Evolutionary conservation across 2,113 vertebrate genomes (phyloP).

Genomic region (Zosterops japonicus): DNA sequence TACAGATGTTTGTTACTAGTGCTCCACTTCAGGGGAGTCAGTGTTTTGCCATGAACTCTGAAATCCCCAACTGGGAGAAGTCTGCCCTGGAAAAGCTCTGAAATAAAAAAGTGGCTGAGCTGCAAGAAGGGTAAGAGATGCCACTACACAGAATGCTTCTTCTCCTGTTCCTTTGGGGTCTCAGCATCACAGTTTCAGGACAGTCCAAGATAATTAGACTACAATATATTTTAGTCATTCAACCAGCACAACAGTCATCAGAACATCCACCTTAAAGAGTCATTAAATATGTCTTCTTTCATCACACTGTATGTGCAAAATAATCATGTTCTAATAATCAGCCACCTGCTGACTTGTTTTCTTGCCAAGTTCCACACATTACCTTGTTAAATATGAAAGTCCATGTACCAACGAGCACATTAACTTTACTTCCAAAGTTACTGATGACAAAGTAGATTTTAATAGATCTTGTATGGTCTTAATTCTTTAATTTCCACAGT

Average conservation of each 20-base stretch:
- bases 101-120: neutral
- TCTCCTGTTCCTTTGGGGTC: neutral
- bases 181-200: neutral
- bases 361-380: neutral
- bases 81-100: neutral
- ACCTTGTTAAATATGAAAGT: neutral
- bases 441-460: neutral
- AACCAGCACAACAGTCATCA: neutral
- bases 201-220: neutral
- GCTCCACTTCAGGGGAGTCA: neutral
- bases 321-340: neutral
- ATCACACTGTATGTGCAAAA: neutral
- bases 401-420: neutral
- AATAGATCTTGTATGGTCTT: neutral
- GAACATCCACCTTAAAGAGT: neutral
- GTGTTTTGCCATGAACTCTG: neutral
- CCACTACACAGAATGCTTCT: neutral
- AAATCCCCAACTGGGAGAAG: neutral
- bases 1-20: neutral
- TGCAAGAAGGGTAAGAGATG: neutral
- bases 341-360: neutral
- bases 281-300: neutral
- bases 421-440: neutral
- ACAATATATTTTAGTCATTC: neutral
- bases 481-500: neutral